These are phyloP conservation scores for Epizoanthus fatuus DNA, from an alignment of 92 coral and sea anemone species.

Conservation along the genomic window DNA sequence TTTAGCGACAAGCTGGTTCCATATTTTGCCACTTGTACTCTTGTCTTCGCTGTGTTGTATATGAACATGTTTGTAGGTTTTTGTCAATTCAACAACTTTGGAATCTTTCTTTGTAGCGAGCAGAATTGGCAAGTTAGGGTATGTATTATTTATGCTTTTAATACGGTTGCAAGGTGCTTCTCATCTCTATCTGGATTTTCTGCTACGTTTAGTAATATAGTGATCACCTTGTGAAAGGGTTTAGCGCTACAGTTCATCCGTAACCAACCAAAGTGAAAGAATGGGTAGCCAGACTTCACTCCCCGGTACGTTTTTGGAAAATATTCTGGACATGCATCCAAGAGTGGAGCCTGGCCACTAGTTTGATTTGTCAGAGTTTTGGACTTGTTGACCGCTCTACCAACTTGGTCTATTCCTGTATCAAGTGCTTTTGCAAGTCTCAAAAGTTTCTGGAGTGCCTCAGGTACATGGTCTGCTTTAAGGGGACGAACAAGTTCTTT, in stretches of 20 bases:
- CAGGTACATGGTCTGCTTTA: no score
- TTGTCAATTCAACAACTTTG: conserved; percentile 11
- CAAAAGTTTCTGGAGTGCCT: conserved; percentile 3
- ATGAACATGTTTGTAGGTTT: not conserved
- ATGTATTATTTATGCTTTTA: conserved; percentile 38
- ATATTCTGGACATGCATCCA: conserved; percentile 58
- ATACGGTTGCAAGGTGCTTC: conserved; percentile 36
- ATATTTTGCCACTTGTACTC: conserved; percentile 26
- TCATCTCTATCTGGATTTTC: conserved; percentile 44
- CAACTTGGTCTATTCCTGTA: not conserved
- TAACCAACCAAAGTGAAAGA: conserved; percentile 55
- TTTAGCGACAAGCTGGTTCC: conserved; percentile 38
- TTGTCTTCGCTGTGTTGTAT: not conserved
- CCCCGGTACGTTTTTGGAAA: conserved; percentile 44
- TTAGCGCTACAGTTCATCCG: conserved; percentile 43
- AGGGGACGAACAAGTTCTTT: no score
- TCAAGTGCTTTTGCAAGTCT: conserved; percentile 17
- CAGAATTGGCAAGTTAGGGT: conserved; percentile 40
- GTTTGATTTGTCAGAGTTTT: no score
- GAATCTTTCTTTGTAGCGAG: conserved; percentile 37
- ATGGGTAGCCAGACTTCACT: conserved; percentile 52
- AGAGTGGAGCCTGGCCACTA: not conserved
- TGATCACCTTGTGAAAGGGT: conserved; percentile 42
- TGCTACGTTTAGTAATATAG: conserved; percentile 48
- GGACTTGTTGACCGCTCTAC: not conserved